phyloP scores from a whole-genome alignment of 2,888 invertebrate species.

The Ochlodes sylvanus region DNA sequence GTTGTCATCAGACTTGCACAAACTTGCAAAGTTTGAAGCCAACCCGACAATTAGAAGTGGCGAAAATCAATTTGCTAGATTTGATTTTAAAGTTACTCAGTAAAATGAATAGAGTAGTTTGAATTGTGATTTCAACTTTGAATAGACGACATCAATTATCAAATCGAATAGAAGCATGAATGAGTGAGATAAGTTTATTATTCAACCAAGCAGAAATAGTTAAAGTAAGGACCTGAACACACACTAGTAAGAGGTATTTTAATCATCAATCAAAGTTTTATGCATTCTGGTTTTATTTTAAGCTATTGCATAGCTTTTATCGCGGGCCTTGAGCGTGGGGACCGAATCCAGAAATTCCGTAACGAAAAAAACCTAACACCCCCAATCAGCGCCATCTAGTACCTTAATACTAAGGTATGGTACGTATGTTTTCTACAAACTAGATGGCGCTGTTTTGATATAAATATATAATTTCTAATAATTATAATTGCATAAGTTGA shows the following conservation, averaged over 20 bases:
- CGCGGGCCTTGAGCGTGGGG: too few relatives aligned
- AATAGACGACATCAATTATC: constrained; percentile 8
- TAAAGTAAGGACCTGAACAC: background rate
- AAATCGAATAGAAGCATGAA: background rate
- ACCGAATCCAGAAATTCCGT: too few relatives aligned
- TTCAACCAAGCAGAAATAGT: background rate
- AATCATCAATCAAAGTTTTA: background rate
- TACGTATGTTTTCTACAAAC: too few relatives aligned
- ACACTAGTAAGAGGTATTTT: background rate
- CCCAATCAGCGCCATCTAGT: too few relatives aligned
- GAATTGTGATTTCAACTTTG: constrained; percentile 12
- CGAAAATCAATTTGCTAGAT: constrained; percentile 21
- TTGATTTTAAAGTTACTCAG: constrained; percentile 16
- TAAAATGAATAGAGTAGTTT: constrained; percentile 7
- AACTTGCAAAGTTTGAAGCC: constrained; percentile 17
- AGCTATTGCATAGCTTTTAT: too few relatives aligned
- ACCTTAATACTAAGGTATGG: too few relatives aligned
- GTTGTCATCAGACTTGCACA: constrained; percentile 23
- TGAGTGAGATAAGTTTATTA: background rate
- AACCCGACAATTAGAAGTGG: constrained; percentile 22
- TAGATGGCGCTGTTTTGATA: too few relatives aligned
- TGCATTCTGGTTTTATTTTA: background rate
- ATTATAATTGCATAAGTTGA: too few relatives aligned
- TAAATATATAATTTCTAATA: too few relatives aligned
- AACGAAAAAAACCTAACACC: too few relatives aligned